These are phyloP conservation scores for Psammodynastes pulverulentus DNA, from an alignment of 2,113 vertebrate genomes.

Conservation along the genomic window DNA sequence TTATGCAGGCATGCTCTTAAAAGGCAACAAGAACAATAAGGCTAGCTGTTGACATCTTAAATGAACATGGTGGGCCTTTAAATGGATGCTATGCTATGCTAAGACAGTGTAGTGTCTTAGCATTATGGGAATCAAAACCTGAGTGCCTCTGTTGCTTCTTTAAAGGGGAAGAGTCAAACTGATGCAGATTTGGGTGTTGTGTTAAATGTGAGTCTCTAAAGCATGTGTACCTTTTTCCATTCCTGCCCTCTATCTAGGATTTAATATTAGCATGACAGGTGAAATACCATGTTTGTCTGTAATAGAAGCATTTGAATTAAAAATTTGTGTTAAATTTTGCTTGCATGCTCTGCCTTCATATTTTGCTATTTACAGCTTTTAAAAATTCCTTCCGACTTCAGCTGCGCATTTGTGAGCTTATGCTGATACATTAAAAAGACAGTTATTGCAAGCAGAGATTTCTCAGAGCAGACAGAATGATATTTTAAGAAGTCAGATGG, in stretches of 20 bases:
- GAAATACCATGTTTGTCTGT: not conserved
- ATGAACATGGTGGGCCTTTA: not conserved
- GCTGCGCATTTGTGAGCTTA: constrained; percentile 11
- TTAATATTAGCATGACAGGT: not conserved
- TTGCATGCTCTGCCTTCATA: constrained; percentile 4
- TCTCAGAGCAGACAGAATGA: constrained; percentile 27
- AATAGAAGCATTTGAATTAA: constrained; percentile 18
- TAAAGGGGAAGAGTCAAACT: not conserved
- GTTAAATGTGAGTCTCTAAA: not conserved
- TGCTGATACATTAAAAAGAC: not conserved
- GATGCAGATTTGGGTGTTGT: not conserved
- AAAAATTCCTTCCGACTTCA: constrained; percentile 12
- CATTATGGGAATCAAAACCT: not conserved
- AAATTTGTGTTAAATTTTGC: constrained; percentile 3
- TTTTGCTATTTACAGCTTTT: constrained; percentile 28
- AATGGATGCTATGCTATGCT: not conserved
- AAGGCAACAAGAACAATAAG: not conserved
- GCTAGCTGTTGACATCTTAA: not conserved
- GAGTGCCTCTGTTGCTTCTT: not conserved
- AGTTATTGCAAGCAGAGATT: constrained; percentile 10
- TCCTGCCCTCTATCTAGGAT: not conserved
- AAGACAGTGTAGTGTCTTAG: not conserved
- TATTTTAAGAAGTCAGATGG: constrained; percentile 40
- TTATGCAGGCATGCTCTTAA: not conserved
- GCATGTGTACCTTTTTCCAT: not conserved